Base-by-base conservation (phyloP, 2,888 invertebrate genomes). In the Unio delphinus region DNA sequence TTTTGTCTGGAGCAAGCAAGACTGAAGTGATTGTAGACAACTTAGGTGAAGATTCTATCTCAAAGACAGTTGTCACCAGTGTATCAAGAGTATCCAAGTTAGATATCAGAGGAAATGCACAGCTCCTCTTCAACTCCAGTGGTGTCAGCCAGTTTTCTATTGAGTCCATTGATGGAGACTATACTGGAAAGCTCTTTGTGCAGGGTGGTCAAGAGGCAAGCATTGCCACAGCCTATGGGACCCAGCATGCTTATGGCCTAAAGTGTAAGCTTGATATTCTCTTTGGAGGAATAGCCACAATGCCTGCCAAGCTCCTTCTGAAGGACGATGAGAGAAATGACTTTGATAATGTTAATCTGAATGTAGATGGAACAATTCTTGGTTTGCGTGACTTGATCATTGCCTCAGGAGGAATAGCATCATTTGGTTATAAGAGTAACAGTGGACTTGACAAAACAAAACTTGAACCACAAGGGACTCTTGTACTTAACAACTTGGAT, bases 161-260 rank as follows among this genome's bases (percentile, higher is more conserved):
- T 7, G 71, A 75, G 20, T 69, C 73, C 45, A 58, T 84, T 6
- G 64, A 64, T 56, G 84, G 84, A 28, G 84, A 84, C 65, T 74
- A 72, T 59, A 74, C 81, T 20, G 83, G 83, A 1, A 64, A 74
- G 0, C 23, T 83, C 15, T 70, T 68, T 17, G 63, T 83, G 5
- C 26, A 64, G 11, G 18, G 59, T 4, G 69, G 68, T n/a, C 84
- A 84, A 58, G 60, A 63, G 4, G 58, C 75, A 23, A 69, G 74
- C 11, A 74, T 83, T 61, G 83, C 85, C 1, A 83, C 80, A 61
- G 66, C 75, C 20, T 84, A 78, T 64, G 85, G 85, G 15, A 82
- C 79, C 11, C 67, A 76, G 45, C 75, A 78, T 66, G 69, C 83
- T 8, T 84, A 79, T 68, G 77, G 78, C 4, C 67, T 84, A 17